Conservation (phyloP, 1,140 invertebrate species). For the Caenorhabditis latens region DNA sequence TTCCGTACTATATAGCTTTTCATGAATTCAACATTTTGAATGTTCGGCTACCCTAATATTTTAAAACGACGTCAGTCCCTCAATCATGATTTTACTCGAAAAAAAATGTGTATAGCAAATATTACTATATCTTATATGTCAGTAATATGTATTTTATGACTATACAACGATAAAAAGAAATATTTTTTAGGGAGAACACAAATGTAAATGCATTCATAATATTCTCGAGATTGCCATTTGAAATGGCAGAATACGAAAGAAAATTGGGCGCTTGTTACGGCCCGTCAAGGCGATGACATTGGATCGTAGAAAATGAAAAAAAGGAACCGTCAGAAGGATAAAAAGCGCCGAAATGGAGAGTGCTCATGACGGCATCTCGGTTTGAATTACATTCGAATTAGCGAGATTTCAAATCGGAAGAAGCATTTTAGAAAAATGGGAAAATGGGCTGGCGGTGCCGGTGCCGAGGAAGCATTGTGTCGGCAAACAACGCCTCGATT, state of each 20-base stretch:
- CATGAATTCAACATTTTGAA: too few species aligned
- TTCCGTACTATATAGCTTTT: too few species aligned
- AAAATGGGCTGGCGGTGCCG: not conserved
- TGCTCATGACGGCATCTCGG: slow-evolving; percentile 35
- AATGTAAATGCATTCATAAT: slow-evolving; percentile 26
- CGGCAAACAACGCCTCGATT: slow-evolving; percentile 37
- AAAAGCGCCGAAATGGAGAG: not conserved
- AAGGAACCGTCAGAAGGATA: not conserved
- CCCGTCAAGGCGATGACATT: slow-evolving; percentile 4
- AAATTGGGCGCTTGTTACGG: slow-evolving; percentile 21
- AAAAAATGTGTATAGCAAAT: too few species aligned
- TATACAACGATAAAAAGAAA: not conserved
- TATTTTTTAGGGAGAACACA: not conserved
- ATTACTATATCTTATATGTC: too few species aligned
- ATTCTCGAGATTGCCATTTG: not conserved
- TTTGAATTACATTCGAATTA: slow-evolving; percentile 53
- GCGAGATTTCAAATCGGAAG: not conserved
- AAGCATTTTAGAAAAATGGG: slow-evolving; percentile 33
- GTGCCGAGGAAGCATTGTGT: not conserved
- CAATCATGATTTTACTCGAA: too few species aligned
- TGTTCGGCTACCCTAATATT: too few species aligned
- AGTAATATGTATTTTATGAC: not conserved
- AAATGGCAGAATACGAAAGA: slow-evolving; percentile 14
- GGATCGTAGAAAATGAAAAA: not conserved
- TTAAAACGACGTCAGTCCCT: too few species aligned